These are phyloP conservation scores for Cyprinodon tularosa DNA, from an alignment of 2,113 vertebrate genomes.

Conservation along the genomic window DNA sequence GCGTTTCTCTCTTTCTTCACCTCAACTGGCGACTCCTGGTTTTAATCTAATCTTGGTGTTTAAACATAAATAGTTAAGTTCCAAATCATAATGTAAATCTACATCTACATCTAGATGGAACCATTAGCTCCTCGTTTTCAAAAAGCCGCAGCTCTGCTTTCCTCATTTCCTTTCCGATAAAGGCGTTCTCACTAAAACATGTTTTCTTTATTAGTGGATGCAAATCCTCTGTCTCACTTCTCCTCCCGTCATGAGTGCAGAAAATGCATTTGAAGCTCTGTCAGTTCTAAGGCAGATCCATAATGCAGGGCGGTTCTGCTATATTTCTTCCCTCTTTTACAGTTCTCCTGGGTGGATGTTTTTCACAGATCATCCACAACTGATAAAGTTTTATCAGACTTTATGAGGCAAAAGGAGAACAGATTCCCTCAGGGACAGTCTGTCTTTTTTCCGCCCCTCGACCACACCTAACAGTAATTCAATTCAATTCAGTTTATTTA, in stretches of 20 bases:
- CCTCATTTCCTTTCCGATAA: not conserved
- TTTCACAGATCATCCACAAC: slow-evolving; percentile 23
- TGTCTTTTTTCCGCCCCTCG: not conserved
- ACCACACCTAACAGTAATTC: slow-evolving; percentile 51
- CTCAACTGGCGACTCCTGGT: too few species aligned
- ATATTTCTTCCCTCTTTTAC: slow-evolving; percentile 32
- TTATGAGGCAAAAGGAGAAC: slow-evolving; percentile 37
- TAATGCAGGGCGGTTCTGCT: not conserved
- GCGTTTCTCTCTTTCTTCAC: too few species aligned
- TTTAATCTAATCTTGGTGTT: too few species aligned
- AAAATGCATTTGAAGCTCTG: not conserved
- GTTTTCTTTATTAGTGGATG: not conserved
- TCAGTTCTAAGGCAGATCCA: not conserved
- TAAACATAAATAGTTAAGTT: too few species aligned
- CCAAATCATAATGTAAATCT: not conserved
- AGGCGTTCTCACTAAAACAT: not conserved
- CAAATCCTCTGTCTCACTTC: not conserved
- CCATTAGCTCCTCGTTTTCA: slow-evolving; percentile 7
- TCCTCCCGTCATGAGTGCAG: not conserved
- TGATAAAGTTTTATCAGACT: slow-evolving; percentile 65
- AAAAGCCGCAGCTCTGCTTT: not conserved
- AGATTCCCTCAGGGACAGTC: slow-evolving; percentile 53
- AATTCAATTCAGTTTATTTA: too few species aligned
- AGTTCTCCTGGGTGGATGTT: slow-evolving; percentile 18
- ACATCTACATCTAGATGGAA: not conserved